These are phyloP conservation scores for Cyphomyrus discorhynchus DNA, from an alignment of 2,113 vertebrate species.

Conservation along the genomic window DNA sequence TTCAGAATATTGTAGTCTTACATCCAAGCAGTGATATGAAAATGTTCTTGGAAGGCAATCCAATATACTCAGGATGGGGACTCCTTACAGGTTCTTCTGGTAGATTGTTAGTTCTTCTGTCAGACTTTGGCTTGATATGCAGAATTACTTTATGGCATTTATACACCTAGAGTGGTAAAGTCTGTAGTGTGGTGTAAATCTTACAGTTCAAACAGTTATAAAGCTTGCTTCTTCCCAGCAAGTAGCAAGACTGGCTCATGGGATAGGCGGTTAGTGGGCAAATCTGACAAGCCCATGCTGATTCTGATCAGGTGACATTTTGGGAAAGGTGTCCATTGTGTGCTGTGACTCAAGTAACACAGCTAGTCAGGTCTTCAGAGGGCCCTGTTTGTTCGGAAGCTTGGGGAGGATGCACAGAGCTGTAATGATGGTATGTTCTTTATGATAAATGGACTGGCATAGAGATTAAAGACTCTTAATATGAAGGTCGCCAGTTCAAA, in stretches of 20 bases:
- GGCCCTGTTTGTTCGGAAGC: background rate
- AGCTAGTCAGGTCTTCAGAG: background rate
- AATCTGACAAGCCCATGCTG: background rate
- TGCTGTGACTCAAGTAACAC: background rate
- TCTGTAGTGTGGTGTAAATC: background rate
- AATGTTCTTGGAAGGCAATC: background rate
- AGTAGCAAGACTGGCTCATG: background rate
- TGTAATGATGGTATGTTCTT: background rate
- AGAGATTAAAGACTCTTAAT: background rate
- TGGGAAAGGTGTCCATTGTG: background rate
- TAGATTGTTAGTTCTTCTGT: background rate
- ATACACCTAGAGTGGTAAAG: background rate
- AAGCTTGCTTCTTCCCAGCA: background rate
- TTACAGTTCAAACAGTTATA: background rate
- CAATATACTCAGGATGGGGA: background rate
- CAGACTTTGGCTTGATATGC: background rate
- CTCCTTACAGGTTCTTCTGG: background rate
- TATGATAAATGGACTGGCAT: background rate
- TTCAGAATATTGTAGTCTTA: background rate
- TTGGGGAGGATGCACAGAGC: background rate
- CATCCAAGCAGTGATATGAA: background rate
- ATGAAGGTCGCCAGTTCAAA: background rate
- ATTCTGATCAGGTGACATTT: background rate
- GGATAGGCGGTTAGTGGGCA: background rate
- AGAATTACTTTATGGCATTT: background rate